Evolutionary conservation across 1,140 invertebrate species (phyloP).

Genomic region (Drosophila cardini): DNA sequence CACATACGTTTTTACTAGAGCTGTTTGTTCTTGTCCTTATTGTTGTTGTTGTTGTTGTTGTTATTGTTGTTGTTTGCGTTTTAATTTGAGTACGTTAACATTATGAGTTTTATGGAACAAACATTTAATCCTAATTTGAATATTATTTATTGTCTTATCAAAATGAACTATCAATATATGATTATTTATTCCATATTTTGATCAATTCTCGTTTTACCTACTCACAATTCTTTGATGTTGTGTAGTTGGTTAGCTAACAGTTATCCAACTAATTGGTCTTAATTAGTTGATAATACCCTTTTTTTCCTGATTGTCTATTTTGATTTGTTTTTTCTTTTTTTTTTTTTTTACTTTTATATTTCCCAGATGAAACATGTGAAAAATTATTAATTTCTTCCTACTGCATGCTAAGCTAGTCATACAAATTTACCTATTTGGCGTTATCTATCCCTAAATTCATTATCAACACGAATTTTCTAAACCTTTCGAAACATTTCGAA

Average conservation of each 20-base stretch:
- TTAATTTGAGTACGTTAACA: slow-evolving; percentile 12
- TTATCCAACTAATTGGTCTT: slow-evolving; percentile 1
- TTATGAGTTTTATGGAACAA: background rate
- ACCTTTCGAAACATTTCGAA: too few relatives aligned
- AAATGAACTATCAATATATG: slow-evolving; percentile 1
- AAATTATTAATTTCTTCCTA: background rate
- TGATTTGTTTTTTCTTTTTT: background rate
- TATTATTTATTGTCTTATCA: background rate
- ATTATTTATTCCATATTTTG: background rate
- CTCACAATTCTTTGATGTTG: slow-evolving; percentile 2
- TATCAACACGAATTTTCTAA: too few relatives aligned
- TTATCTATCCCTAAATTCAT: too few relatives aligned
- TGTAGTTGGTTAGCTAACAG: slow-evolving; percentile 1
- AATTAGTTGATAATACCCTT: background rate
- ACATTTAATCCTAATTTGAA: background rate
- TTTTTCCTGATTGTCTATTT: background rate
- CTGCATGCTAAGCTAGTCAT: background rate
- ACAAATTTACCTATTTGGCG: background rate
- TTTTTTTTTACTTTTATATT: background rate
- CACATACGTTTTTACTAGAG: slow-evolving; percentile 15
- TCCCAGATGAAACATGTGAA: background rate
- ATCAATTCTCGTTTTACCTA: background rate
- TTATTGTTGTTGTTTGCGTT: slow-evolving; percentile 28
- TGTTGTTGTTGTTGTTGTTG: slow-evolving; percentile 24
- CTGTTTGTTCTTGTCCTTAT: slow-evolving; percentile 17